Evolutionary conservation across 2,888 invertebrate species (phyloP).

Genomic region (Cephalotes varians): DNA sequence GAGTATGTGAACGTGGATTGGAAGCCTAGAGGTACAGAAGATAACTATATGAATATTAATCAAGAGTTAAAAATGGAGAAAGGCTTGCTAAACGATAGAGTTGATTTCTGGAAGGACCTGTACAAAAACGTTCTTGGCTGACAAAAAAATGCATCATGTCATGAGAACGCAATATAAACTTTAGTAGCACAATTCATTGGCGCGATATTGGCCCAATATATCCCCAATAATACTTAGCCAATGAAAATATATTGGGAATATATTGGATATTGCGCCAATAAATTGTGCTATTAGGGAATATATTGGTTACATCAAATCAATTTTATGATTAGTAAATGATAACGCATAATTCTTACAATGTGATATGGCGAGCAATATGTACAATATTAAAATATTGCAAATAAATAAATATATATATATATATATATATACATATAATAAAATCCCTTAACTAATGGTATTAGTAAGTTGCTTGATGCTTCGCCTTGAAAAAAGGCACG

Average conservation of each 20-base stretch:
- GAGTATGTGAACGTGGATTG: slow-evolving; percentile 82
- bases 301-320: background rate
- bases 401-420: too few species aligned
- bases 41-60: slow-evolving; percentile 84
- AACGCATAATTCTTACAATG: background rate
- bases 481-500: background rate
- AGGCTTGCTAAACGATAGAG: slow-evolving; percentile 82
- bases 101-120: slow-evolving; percentile 86
- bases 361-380: background rate
- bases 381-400: background rate
- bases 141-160: background rate
- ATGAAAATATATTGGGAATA: too few species aligned
- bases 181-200: too few species aligned
- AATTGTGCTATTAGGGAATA: too few species aligned
- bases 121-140: slow-evolving; percentile 77
- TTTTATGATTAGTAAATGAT: background rate
- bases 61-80: slow-evolving; percentile 79
- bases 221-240: too few species aligned
- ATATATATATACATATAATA: background rate
- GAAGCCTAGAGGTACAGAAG: slow-evolving; percentile 81
- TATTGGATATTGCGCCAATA: too few species aligned
- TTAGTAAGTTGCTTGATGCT: background rate
- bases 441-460: background rate
- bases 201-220: too few species aligned
- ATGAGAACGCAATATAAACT: background rate